Base-by-base conservation (phyloP, 2,113 vertebrate genomes). In the Crotalus viridis region DNA sequence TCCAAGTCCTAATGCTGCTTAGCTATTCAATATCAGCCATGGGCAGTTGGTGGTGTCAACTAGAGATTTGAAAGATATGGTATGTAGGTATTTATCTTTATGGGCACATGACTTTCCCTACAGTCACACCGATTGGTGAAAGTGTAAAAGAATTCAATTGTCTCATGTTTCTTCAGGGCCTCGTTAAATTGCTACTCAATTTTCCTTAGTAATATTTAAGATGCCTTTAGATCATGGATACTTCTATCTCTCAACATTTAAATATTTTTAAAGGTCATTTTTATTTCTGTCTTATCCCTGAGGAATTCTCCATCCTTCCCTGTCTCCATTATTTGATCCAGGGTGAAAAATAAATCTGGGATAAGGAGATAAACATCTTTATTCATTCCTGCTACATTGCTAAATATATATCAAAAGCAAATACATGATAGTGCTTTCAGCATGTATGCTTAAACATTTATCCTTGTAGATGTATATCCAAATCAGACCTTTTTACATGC, bases 371-470 rank as follows among this genome's bases (percentile, higher is more conserved):
- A 1, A 90, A 52, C 21, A 61, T 28, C 21, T n/a, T 93, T 51
- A 74, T 59, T 59, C 88, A 93, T 90, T 81, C 43, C 51, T 0
- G 1, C 85, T 46, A 90, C 92, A 86, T 90, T 57, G 19, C 10
- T 89, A 87, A 87, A 54, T 93, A 64, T 64, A 93, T 87, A 81
- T 56, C 86, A 87, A 87, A 90, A 87, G 88, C 88, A 93, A 86
- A 52, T 51, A 48, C 56, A 64, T 93, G 59, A 64, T 4, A n/a
- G 17, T 90, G 92, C n/a, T 90, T 81, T 93, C n/a, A 54, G 52
- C 59, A 90, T 3, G 13, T 28, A 24, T 61, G 56, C 89, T 54
- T 21, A 57, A 90, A 90, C 46, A 33, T 21, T 87, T 64, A 22
- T 33, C n/a, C 3, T 57, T 64, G n/a, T 86, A 64, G 88, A 90